Evolutionary conservation across 2,888 invertebrate genomes (phyloP).

Genomic region (Hypolimnas misippus): DNA sequence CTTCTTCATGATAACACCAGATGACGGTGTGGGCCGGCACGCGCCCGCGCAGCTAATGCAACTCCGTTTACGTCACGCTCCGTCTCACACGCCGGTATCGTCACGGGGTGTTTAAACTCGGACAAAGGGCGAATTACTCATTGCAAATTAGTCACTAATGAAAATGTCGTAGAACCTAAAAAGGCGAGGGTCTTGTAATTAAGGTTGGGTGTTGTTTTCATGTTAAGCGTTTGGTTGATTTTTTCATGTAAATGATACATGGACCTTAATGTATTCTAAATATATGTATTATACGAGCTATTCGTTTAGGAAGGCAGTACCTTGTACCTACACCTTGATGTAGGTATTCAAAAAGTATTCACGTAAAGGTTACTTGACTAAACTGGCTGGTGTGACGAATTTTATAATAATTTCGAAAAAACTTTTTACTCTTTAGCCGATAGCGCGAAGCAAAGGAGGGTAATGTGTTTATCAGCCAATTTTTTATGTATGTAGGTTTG

Average conservation of each 20-base stretch:
- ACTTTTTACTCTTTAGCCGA: too few species aligned
- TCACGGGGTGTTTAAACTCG: slow-evolving; percentile 71
- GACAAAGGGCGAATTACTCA: slow-evolving; percentile 47
- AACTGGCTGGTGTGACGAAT: too few species aligned
- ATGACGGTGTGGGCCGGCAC: slow-evolving; percentile 53
- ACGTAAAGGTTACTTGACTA: too few species aligned
- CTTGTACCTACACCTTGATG: too few species aligned
- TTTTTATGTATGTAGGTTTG: too few species aligned
- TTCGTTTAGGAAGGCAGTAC: too few species aligned
- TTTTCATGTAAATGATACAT: neutral
- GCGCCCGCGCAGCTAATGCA: slow-evolving; percentile 65
- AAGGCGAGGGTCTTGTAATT: slow-evolving; percentile 30
- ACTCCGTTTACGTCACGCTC: slow-evolving; percentile 57
- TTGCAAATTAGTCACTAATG: slow-evolving; percentile 38
- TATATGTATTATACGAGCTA: neutral
- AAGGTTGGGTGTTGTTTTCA: slow-evolving; percentile 4
- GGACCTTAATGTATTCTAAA: neutral
- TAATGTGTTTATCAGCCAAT: too few species aligned
- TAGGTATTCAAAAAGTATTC: too few species aligned
- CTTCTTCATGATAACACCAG: slow-evolving; percentile 62
- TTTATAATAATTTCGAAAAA: too few species aligned
- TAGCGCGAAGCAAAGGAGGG: too few species aligned
- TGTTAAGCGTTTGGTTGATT: neutral
- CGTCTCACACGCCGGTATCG: slow-evolving; percentile 58
- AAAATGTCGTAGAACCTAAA: slow-evolving; percentile 24